A percentile compares a stretch with the other conserved stretches of the same genome.
phyloP scores from a whole-genome alignment of 30 jellyfish, hydroid and myxozoan genomes.

The Aurelia coerulea region DNA sequence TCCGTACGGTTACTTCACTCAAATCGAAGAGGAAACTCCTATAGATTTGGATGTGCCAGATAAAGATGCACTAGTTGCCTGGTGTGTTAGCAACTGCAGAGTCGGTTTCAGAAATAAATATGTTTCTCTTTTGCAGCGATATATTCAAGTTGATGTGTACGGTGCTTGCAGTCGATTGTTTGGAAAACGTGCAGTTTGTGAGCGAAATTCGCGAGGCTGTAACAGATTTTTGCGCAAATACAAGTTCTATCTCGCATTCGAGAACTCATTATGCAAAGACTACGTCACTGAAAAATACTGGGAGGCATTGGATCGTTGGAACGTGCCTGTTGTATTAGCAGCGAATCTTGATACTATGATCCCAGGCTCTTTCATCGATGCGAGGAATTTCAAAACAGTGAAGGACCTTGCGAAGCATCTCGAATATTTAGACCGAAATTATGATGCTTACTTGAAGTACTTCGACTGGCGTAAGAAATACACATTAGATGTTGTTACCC shows the following conservation, averaged over 20 bases:
- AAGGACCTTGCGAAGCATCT: constrained; percentile 56
- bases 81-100: constrained; percentile 80
- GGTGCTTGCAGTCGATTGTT: constrained; percentile 65
- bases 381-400: constrained; percentile 49
- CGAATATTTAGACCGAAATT: constrained; percentile 13
- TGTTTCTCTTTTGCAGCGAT: constrained; percentile 31
- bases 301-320: constrained; percentile 74
- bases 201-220: constrained; percentile 45
- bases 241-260: constrained; percentile 78
- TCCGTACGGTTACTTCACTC: constrained; percentile 67
- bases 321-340: constrained; percentile 78
- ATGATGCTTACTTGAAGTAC: constrained; percentile 53
- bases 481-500: constrained; percentile 30
- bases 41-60: constrained; percentile 1
- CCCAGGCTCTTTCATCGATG: constrained; percentile 79
- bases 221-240: constrained; percentile 26
- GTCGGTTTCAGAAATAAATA: constrained; percentile 38
- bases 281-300: constrained; percentile 85
- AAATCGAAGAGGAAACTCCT: constrained; percentile 9
- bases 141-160: constrained; percentile 51
- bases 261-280: constrained; percentile 71
- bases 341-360: constrained; percentile 66
- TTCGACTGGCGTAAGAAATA: constrained; percentile 59
- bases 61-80: constrained; percentile 38
- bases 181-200: constrained; percentile 41